Percentiles rank a stretch among this genome's conserved stretches.
These are phyloP conservation scores for Dasypus novemcinctus DNA, from an alignment of 2,113 vertebrate genomes.

Conservation along the genomic window DNA sequence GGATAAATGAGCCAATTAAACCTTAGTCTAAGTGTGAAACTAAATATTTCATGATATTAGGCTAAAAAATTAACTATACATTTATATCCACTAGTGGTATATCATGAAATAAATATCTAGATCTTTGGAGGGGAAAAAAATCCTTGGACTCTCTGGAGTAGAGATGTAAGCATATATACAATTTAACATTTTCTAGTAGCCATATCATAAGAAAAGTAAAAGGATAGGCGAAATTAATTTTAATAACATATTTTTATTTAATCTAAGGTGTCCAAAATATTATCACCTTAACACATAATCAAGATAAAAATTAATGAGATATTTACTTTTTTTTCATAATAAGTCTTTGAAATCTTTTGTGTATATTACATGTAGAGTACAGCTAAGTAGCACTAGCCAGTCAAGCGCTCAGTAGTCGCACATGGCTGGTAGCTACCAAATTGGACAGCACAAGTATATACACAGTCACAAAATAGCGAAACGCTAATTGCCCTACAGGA, in stretches of 20 bases:
- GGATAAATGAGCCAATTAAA: constrained; percentile 49
- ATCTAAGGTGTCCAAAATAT: not conserved
- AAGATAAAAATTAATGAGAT: not conserved
- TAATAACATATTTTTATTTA: not conserved
- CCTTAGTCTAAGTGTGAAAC: constrained; percentile 49
- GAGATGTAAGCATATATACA: not conserved
- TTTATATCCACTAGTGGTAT: constrained; percentile 55
- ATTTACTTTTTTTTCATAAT: not conserved
- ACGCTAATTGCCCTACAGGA: not conserved
- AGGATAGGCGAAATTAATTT: not conserved
- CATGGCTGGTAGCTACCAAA: not conserved
- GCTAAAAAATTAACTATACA: constrained; percentile 50
- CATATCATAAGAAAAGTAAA: not conserved
- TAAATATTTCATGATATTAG: constrained; percentile 66
- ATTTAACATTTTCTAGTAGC: not conserved
- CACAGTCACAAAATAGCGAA: not conserved
- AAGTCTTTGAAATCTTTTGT: not conserved
- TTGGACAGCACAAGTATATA: not conserved
- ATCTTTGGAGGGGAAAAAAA: constrained; percentile 30
- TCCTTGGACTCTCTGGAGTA: constrained; percentile 42
- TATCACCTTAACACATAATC: not conserved
- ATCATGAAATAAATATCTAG: constrained; percentile 57
- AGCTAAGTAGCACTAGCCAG: not conserved
- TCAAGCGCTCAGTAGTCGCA: not conserved
- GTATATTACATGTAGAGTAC: not conserved